A percentile compares a stretch with the other conserved stretches of the same genome.
Evolutionary conservation across 2,888 invertebrate species (phyloP).

Genomic region (Lepetodrilus schrolli): DNA sequence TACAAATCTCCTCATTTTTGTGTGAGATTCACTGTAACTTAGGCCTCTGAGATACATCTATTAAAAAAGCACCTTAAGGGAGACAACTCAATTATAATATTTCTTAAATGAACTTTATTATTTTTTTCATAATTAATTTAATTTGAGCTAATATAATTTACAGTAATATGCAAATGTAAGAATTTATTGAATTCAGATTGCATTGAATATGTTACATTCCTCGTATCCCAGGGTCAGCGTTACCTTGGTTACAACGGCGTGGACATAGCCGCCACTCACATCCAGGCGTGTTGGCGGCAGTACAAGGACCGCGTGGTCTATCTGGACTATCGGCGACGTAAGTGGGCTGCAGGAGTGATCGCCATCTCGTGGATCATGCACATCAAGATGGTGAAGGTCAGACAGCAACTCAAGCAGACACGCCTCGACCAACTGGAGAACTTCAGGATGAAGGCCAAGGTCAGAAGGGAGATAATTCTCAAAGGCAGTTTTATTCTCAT

Average conservation of each 20-base stretch:
- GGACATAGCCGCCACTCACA: conserved; percentile 70
- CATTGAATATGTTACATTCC: no score
- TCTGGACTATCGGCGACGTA: conserved; percentile 70
- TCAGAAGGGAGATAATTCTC: conserved; percentile 45
- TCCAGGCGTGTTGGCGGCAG: conserved; percentile 72
- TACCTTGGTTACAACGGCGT: conserved; percentile 67
- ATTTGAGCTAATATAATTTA: no score
- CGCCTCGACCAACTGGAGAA: conserved; percentile 68
- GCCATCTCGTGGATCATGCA: conserved; percentile 75
- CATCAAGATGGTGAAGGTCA: conserved; percentile 72
- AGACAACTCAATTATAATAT: no score
- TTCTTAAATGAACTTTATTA: no score
- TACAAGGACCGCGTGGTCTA: conserved; percentile 66
- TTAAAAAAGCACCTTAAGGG: no score
- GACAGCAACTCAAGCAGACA: conserved; percentile 67
- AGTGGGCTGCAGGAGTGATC: conserved; percentile 75
- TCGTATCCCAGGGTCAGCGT: conserved; percentile 68
- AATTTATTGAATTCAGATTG: no score
- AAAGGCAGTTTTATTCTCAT: no score
- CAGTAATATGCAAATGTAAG: no score
- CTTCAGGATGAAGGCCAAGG: conserved; percentile 67
- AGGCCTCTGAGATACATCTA: no score
- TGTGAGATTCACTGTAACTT: no score
- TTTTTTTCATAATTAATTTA: no score
- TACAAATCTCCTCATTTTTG: no score